These are phyloP conservation scores for Tiliacea citrago DNA, from an alignment of 2,888 invertebrate species.

Conservation along the genomic window DNA sequence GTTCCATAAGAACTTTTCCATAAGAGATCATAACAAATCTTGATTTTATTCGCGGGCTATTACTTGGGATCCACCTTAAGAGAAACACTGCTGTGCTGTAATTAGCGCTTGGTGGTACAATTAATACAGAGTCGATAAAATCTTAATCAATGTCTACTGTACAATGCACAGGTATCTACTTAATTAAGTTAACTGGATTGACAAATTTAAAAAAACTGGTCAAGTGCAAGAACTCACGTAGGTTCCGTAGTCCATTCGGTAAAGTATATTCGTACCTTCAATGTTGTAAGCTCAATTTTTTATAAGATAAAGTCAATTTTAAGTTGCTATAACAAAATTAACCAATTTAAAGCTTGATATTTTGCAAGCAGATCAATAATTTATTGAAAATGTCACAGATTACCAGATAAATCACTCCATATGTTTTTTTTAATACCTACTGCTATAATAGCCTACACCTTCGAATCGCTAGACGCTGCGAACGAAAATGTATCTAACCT, in stretches of 20 bases:
- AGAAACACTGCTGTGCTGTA: neutral
- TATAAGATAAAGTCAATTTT: neutral
- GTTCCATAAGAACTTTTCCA: too few species aligned
- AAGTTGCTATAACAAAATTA: neutral
- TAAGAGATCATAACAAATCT: too few species aligned
- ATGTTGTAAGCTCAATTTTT: neutral
- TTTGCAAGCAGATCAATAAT: neutral
- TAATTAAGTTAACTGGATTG: conserved; percentile 42
- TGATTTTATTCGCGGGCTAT: too few species aligned
- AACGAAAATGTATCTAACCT: too few species aligned
- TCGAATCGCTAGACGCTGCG: too few species aligned
- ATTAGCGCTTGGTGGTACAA: conserved; percentile 6
- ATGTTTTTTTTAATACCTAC: too few species aligned
- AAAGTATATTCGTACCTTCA: neutral
- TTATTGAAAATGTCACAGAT: neutral
- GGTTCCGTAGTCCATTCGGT: neutral
- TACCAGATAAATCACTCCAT: too few species aligned
- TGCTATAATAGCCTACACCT: too few species aligned
- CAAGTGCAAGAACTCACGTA: neutral
- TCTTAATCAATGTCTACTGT: conserved; percentile 21
- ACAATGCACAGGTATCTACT: conserved; percentile 14
- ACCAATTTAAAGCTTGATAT: neutral
- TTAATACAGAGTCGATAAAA: conserved; percentile 9
- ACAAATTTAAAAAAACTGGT: conserved; percentile 10
- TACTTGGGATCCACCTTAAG: neutral